Evolutionary conservation across 1,140 invertebrate genomes (phyloP).

Genomic region (Halictus rubicundus): DNA sequence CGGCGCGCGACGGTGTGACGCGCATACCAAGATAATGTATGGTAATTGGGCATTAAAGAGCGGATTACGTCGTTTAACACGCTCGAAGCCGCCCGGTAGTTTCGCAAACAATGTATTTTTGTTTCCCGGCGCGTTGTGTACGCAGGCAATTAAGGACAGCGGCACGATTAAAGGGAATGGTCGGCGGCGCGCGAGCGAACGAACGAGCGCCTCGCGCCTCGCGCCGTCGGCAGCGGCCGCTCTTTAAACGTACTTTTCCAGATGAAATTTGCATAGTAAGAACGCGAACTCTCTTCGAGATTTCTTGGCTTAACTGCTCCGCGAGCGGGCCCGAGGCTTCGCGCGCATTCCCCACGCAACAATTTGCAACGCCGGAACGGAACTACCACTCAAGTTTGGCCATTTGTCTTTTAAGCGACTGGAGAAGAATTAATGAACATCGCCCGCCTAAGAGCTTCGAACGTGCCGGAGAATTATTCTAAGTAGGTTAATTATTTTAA

Average conservation of each 20-base stretch:
- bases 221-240: neutral
- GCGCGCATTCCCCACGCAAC: neutral
- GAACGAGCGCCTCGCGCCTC: neutral
- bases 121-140: conserved; percentile 28
- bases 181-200: neutral
- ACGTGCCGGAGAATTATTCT: conserved; percentile 17
- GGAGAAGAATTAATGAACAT: conserved; percentile 46
- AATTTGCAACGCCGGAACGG: conserved; percentile 25
- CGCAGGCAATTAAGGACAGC: conserved; percentile 46
- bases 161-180: conserved; percentile 47
- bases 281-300: conserved; percentile 3
- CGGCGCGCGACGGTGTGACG: neutral
- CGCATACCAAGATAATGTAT: conserved; percentile 59
- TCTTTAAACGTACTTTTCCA: conserved; percentile 31
- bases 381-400: conserved; percentile 30
- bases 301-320: conserved; percentile 33
- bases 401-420: conserved; percentile 39
- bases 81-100: conserved; percentile 26
- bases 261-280: conserved; percentile 53
- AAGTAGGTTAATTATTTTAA: conserved; percentile 36
- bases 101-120: conserved; percentile 60
- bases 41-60: conserved; percentile 67
- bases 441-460: conserved; percentile 19
- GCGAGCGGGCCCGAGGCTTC: neutral
- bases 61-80: conserved; percentile 64